These are phyloP conservation scores for Stigmatopora argus DNA, from an alignment of 2,113 vertebrate genomes.

Conservation along the genomic window DNA sequence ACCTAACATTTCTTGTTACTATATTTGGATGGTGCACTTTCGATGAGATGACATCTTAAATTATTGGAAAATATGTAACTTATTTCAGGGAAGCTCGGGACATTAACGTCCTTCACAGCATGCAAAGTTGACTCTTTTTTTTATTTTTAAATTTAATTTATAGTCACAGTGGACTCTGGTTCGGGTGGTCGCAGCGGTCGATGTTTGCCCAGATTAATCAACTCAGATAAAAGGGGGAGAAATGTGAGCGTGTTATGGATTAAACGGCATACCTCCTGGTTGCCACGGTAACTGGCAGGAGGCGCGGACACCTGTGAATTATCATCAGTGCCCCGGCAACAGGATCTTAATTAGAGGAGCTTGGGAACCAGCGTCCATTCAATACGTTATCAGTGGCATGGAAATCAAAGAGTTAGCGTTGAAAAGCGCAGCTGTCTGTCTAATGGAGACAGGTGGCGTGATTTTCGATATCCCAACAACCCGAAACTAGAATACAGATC, in stretches of 20 bases:
- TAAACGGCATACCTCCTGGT: constrained; percentile 65
- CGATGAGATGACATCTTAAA: not conserved
- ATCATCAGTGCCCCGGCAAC: constrained; percentile 58
- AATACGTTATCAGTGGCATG: constrained; percentile 42
- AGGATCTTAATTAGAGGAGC: constrained; percentile 68
- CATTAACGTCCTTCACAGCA: constrained; percentile 22
- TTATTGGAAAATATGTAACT: constrained; percentile 13
- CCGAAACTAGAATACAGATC: no score
- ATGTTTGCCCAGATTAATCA: constrained; percentile 66
- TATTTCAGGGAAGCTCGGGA: constrained; percentile 6
- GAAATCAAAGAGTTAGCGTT: constrained; percentile 67
- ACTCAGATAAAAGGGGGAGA: constrained; percentile 44
- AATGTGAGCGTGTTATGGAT: constrained; percentile 39
- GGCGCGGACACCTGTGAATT: constrained; percentile 75
- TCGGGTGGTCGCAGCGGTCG: constrained; percentile 18
- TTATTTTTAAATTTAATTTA: constrained; percentile 24
- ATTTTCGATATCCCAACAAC: not conserved
- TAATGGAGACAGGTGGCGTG: not conserved
- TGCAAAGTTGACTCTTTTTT: constrained; percentile 40
- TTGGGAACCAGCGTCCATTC: constrained; percentile 34
- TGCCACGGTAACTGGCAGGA: constrained; percentile 66
- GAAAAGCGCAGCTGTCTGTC: constrained; percentile 62
- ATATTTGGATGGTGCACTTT: not conserved
- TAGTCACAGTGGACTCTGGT: constrained; percentile 26
- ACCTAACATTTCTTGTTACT: not conserved